These are phyloP conservation scores for Myodes glareolus DNA, from an alignment of 2,113 vertebrate species.

Conservation along the genomic window DNA sequence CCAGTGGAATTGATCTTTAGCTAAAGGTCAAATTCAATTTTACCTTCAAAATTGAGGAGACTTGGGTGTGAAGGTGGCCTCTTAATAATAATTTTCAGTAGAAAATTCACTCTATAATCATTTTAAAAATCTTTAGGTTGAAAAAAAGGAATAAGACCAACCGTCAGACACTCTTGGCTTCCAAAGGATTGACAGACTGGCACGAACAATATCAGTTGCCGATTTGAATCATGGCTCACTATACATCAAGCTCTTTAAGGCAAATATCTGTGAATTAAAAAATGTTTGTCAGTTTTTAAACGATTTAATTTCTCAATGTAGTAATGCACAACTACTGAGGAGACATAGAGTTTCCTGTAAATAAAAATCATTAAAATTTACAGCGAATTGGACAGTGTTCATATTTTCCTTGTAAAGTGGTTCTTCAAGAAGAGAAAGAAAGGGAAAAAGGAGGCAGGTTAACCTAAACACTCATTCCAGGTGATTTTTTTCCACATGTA, in stretches of 20 bases:
- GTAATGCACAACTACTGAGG: not conserved
- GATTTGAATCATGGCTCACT: not conserved
- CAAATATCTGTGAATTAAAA: not conserved
- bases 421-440: not conserved
- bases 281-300: not conserved
- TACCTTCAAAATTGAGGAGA: conserved; percentile 77
- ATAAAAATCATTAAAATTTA: not conserved
- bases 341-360: not conserved
- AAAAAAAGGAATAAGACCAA: conserved; percentile 53
- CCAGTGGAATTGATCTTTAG: conserved; percentile 80
- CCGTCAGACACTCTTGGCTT: not conserved
- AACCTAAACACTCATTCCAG: not conserved
- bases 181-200: conserved; percentile 29
- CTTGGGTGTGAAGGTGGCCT: conserved; percentile 65
- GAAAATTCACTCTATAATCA: conserved; percentile 70
- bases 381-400: not conserved
- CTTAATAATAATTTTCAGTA: conserved; percentile 75
- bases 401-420: not conserved
- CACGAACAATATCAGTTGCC: not conserved
- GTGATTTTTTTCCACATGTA: not conserved
- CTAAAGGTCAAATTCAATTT: conserved; percentile 83
- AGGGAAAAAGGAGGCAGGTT: not conserved
- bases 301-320: not conserved
- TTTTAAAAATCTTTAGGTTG: conserved; percentile 44
- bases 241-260: not conserved